Percentiles rank a stretch among this genome's conserved stretches.
Conservation (phyloP, 2,797 vertebrate species). For the Sarcophilus harrisii region DNA sequence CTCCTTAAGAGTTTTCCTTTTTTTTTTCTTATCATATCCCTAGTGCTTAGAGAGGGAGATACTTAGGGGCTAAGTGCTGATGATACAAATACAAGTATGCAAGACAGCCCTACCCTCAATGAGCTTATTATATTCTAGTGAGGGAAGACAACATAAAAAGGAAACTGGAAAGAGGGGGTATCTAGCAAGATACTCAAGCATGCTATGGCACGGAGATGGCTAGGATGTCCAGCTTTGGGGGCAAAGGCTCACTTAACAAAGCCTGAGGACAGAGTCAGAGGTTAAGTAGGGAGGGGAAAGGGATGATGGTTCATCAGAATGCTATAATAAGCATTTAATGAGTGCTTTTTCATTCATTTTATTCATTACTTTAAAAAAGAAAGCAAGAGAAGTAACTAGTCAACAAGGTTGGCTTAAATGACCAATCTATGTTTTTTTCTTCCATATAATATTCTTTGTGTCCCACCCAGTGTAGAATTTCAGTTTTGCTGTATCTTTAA, state of each 20-base stretch:
- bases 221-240: background rate
- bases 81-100: background rate
- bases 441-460: background rate
- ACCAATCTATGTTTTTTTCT: background rate
- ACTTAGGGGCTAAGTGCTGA: background rate
- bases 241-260: background rate
- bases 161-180: background rate
- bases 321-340: background rate
- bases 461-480: background rate
- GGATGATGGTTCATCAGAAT: background rate
- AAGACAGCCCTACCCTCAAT: background rate
- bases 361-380: background rate
- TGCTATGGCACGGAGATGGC: background rate
- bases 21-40: too few species aligned
- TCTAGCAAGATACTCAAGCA: background rate
- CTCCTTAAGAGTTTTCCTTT: background rate
- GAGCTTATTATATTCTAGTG: background rate
- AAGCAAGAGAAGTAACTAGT: background rate
- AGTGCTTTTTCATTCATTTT: background rate
- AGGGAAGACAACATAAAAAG: background rate
- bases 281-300: too few species aligned
- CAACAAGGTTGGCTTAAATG: background rate
- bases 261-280: too few species aligned
- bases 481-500: background rate
- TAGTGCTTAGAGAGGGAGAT: background rate